These are phyloP conservation scores for Reinhardtius hippoglossoides DNA, from an alignment of 2,113 vertebrate species.

Conservation along the genomic window DNA sequence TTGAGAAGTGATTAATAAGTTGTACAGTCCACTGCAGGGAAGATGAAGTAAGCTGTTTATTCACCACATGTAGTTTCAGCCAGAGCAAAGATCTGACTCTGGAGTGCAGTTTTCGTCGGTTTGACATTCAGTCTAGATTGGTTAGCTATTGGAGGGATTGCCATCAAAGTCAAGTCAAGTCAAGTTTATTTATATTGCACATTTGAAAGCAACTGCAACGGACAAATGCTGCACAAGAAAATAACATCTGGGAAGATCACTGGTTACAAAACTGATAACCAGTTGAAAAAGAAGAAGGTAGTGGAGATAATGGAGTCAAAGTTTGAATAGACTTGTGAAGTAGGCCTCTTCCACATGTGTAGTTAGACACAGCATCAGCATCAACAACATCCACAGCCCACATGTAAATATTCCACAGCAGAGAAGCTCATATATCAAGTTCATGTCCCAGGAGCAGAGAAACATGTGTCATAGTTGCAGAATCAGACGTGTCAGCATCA, in stretches of 20 bases:
- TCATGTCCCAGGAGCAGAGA: slow-evolving; percentile 24
- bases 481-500: slow-evolving; percentile 46
- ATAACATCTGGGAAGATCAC: background rate
- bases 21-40: slow-evolving; percentile 15
- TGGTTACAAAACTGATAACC: no score
- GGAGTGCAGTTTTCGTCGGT: background rate
- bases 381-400: background rate
- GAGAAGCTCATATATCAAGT: slow-evolving; percentile 25
- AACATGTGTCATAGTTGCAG: slow-evolving; percentile 9
- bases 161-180: no score
- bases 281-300: no score
- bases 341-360: background rate
- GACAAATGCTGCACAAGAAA: no score
- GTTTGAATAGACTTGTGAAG: background rate
- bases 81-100: background rate
- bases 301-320: background rate
- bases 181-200: no score
- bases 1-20: slow-evolving; percentile 40
- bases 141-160: no score
- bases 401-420: background rate
- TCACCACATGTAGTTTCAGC: slow-evolving; percentile 13
- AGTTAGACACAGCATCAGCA: background rate
- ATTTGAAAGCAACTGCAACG: no score
- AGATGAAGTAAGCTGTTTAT: slow-evolving; percentile 25
- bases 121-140: background rate